A percentile compares a stretch with the other conserved stretches of the same genome.
Evolutionary conservation across 2,888 invertebrate genomes (phyloP).

Genomic region (Sceliomorpha sp.): DNA sequence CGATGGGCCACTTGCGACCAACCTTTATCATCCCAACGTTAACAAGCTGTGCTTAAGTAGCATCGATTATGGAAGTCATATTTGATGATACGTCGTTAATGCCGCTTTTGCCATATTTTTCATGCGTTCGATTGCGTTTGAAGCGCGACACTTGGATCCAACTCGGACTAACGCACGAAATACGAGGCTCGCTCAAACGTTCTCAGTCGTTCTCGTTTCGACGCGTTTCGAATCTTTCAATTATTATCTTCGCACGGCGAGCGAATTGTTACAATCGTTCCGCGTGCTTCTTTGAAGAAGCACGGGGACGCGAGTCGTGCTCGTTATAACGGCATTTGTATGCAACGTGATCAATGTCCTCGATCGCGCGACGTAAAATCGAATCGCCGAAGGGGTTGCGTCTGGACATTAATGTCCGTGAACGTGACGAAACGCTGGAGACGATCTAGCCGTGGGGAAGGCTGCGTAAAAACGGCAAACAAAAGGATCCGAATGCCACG

Average conservation of each 20-base stretch:
- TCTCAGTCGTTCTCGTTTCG: no score
- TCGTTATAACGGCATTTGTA: conserved; percentile 45
- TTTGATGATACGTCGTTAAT: no score
- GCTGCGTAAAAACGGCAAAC: conserved; percentile 68
- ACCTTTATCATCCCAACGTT: conserved; percentile 33
- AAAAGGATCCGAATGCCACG: conserved; percentile 66
- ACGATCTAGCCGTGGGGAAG: conserved; percentile 54
- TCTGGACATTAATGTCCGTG: conserved; percentile 60
- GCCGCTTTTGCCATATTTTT: no score
- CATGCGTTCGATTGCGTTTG: no score
- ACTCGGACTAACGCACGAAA: no score
- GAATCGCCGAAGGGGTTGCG: conserved; percentile 56
- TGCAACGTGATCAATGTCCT: conserved; percentile 42
- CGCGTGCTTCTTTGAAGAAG: conserved; percentile 43
- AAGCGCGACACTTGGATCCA: no score
- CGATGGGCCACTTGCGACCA: conserved; percentile 38
- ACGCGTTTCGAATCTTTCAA: no score
- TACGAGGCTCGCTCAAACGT: no score
- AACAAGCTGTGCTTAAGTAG: conserved; percentile 32
- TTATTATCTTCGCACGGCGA: no score
- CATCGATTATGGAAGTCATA: no score
- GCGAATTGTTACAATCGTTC: neutral
- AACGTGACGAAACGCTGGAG: conserved; percentile 65
- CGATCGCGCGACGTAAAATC: conserved; percentile 49
- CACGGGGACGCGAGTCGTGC: conserved; percentile 26